Base-by-base conservation (phyloP, 2,888 invertebrate species). In the Mellilla xanthometata region DNA sequence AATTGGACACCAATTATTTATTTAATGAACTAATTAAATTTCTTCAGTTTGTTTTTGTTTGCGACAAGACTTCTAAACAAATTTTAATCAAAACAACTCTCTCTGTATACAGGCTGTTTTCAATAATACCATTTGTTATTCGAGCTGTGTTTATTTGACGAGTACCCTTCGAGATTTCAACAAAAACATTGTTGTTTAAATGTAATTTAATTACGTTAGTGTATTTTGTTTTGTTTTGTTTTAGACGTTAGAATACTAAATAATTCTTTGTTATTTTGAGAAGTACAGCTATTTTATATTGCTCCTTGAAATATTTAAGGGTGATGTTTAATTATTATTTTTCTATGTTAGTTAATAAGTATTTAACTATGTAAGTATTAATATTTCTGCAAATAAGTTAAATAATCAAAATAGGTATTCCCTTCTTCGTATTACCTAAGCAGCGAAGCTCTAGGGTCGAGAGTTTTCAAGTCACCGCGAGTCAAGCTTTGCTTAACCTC, bases 11-110 rank as follows among this genome's bases (percentile, higher is more conserved):
- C 22, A 13, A 46, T 40, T 35, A 40, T 9, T 11, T 10, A 29
- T 9, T 11, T 10, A 29, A 38, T 35, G 39, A 40, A 32, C 39
- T 39, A 54, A 49, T 53, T 49, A 52, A 44, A 39, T 46, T 48
- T 45, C 47, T 40, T 49, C 11, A 35, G 27, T 48, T 54, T 54
- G 53, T 54, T 50, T 40, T 32, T 32, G 41, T 52, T 36, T 27
- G 35, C 40, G 13, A 24, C 28, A 35, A 12, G 30, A 40, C 27
- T 40, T 32, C 41, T 41, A 53, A 50, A 54, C 47, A 50, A 48
- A 54, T 39, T 49, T 54, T 42, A 50, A 54, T 49, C 36, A 40
- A 54, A 41, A 22, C 26, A 32, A 26, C 32, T 35, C 33, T 51
- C 48, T 42, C 26, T 43, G 1, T 24, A 2, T 3, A 2, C 24